phyloP scores from a whole-genome alignment of 2,888 invertebrate genomes.

The Muschampia plurimacula region DNA sequence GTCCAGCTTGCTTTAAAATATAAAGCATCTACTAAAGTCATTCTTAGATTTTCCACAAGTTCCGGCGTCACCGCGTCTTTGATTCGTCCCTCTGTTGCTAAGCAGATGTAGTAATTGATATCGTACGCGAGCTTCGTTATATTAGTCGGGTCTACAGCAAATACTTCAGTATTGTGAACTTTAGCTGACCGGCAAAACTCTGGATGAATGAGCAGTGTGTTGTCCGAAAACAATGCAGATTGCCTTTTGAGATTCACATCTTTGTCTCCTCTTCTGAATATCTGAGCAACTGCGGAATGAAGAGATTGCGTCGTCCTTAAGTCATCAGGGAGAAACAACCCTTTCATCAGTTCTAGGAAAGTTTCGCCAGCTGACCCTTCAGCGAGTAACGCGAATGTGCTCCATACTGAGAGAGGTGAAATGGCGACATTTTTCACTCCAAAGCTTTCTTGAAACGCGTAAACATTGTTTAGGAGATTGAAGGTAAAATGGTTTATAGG shows the following conservation, averaged over 20 bases:
- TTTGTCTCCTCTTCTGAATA: slow-evolving; percentile 60
- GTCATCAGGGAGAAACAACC: slow-evolving; percentile 67
- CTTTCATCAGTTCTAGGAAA: slow-evolving; percentile 67
- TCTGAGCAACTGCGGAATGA: slow-evolving; percentile 61
- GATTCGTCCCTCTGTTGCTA: slow-evolving; percentile 89
- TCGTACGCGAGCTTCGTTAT: slow-evolving; percentile 75
- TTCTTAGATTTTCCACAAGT: slow-evolving; percentile 67
- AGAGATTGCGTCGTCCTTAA: slow-evolving; percentile 66
- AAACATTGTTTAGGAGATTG: slow-evolving; percentile 69
- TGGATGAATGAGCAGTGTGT: slow-evolving; percentile 63
- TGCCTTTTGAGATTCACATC: slow-evolving; percentile 68
- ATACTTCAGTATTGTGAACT: slow-evolving; percentile 82
- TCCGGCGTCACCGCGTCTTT: slow-evolving; percentile 86
- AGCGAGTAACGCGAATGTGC: slow-evolving; percentile 71
- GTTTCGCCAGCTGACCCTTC: slow-evolving; percentile 77
- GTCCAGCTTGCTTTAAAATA: slow-evolving; percentile 91
- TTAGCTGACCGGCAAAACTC: slow-evolving; percentile 74
- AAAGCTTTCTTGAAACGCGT: slow-evolving; percentile 70
- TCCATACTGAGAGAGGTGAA: slow-evolving; percentile 78
- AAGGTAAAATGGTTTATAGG: slow-evolving; percentile 72
- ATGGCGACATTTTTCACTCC: slow-evolving; percentile 69
- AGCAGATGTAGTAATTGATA: slow-evolving; percentile 89
- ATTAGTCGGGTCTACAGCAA: slow-evolving; percentile 84
- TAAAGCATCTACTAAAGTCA: slow-evolving; percentile 88
- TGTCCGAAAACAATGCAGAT: slow-evolving; percentile 70